These are phyloP conservation scores for Gila orcuttii DNA, from an alignment of 2,113 vertebrate genomes.

Conservation along the genomic window DNA sequence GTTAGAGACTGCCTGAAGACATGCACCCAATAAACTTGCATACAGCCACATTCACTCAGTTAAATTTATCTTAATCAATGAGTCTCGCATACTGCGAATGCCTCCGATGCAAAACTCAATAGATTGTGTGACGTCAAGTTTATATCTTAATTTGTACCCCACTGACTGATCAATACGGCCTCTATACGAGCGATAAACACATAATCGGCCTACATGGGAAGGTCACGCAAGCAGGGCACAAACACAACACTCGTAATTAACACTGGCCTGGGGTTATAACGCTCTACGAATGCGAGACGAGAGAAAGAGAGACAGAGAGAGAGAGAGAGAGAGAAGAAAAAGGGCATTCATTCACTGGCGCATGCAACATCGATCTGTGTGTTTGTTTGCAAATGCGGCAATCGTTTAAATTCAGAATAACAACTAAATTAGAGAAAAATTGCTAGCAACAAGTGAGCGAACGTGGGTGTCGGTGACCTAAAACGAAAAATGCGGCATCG, in stretches of 20 bases:
- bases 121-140: constrained; percentile 76
- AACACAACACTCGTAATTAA: constrained; percentile 59
- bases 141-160: constrained; percentile 82
- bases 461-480: background rate
- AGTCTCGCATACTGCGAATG: constrained; percentile 82
- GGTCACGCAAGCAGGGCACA: constrained; percentile 63
- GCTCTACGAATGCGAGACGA: constrained; percentile 37
- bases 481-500: background rate
- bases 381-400: constrained; percentile 68
- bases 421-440: constrained; percentile 21
- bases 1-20: background rate
- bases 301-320: constrained; percentile 32
- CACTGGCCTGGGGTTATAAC: constrained; percentile 49
- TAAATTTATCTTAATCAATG: constrained; percentile 76
- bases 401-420: constrained; percentile 18
- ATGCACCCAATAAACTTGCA: constrained; percentile 31
- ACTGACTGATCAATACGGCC: constrained; percentile 73
- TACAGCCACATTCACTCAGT: constrained; percentile 27
- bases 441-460: background rate
- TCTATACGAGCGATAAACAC: constrained; percentile 69
- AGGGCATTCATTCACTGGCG: constrained; percentile 27
- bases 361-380: constrained; percentile 62
- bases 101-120: constrained; percentile 80
- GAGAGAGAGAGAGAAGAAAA: constrained; percentile 33
- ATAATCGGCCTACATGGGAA: constrained; percentile 73